Evolutionary conservation across 2,888 invertebrate species (phyloP), one percentile per base, ranked within the genome.

Genomic region (Thalpophila matura): DNA sequence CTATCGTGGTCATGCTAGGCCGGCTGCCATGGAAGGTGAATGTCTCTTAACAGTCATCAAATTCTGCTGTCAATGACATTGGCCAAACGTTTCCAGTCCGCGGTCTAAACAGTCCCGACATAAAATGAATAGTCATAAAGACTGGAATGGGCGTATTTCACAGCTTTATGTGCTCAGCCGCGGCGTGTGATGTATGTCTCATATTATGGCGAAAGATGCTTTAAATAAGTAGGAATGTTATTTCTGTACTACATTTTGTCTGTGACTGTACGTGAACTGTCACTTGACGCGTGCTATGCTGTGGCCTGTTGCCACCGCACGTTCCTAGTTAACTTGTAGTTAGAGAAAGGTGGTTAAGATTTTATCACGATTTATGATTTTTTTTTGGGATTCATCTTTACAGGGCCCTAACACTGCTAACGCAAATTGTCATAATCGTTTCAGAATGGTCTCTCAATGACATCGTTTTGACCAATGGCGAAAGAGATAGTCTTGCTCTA

Each of bases 151-250:
- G 20, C 64, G 27, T 49, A 38, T 71, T 63, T 50, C 71, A 56
- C 38, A 38, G 64, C 37, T 31, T 45, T 26, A 68, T 37, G 38
- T 45, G 27, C 20, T 3, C 71, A 70, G 63, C 55, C 67, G 27
- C 29, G 6, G 42, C 22, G 7, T 27, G 64, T 70, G 67, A 68
- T 68, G 71, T 71, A 68, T 40, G 45, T 10, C 14, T 16, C 16
- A 12, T 49, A 63, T 63, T 70, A 67, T 43, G 26, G 45, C 45
- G 40, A 63, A 70, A 35, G 38, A 24, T 12, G 71, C 47, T 70
- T 62, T 43, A 55, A 55, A 67, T 55, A 63, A 55, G 31, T 31
- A 35, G 14, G 29, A 24, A 43, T 37, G 56, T 50, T 56, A 70
- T 63, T 70, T 12, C 18, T 38, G 42, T 27, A 16, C 4, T 7